Base-by-base conservation (phyloP, 1,140 invertebrate genomes). In the Aporrectodea caliginosa region DNA sequence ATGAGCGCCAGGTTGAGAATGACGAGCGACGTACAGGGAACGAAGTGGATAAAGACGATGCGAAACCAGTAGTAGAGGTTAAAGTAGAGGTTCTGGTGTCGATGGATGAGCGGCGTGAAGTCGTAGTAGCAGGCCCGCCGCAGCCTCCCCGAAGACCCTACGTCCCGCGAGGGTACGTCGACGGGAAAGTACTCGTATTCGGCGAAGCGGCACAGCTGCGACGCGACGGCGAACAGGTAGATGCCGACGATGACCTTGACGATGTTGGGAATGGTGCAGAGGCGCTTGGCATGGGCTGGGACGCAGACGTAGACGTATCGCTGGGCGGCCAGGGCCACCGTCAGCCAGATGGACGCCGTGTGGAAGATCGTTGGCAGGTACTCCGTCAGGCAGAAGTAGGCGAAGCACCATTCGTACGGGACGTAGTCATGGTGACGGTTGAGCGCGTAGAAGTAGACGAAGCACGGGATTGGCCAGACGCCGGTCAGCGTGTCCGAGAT, bases 1-100 rank as follows among this genome's bases (percentile, higher is more conserved):
- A 96, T 97, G 0, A 98, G 90, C 12, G 97, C 89, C 0, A 94
- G 91, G 88, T 98, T 98, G 29, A 98, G 90, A 0, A 95, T 92
- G 0, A 97, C 94, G 12, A 98, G 91, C 1, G 93, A 92, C 1
- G 94, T 91, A 89, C 95, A 97, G 0, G 96, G 96, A 30, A 95
- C 89, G 78, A 96, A 88, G 85, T 98, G 94, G 22, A 98, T 95
- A 88, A 95, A 97, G 22, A 97, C 88, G 2, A 97, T 93, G 1
- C 96, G 90, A 86, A 96, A 97, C 83, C 92, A 91, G 86, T 85
- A 96, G 88, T 95, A 96, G 0, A 91, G 88, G 43, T 92, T 92
- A 88, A 91, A 95, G 87, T 95, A 96, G 0, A 92, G 86, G 84
- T 94, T 91, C 68, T 85, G 0, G 92, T 92, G 1, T 93, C 83